These are phyloP conservation scores for Psylliodes chrysocephalus DNA, from an alignment of 2,888 invertebrate genomes.

Conservation along the genomic window DNA sequence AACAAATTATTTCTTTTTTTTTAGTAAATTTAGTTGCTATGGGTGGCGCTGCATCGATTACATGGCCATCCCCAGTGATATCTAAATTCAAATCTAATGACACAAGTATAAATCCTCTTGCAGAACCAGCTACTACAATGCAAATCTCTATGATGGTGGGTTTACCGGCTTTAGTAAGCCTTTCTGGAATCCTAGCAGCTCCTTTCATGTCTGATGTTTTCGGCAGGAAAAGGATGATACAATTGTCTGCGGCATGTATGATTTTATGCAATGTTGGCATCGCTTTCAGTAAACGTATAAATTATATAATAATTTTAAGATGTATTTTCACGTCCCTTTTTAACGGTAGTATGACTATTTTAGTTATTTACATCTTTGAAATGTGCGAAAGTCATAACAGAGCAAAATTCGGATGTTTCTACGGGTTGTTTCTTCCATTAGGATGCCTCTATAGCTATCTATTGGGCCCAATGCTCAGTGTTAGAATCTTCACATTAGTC, in stretches of 20 bases:
- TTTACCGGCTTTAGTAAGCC: slow-evolving; percentile 1
- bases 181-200: background rate
- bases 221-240: slow-evolving; percentile 17
- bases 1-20: too few species aligned
- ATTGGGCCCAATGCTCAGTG: slow-evolving; percentile 13
- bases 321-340: background rate
- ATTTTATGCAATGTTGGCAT: background rate
- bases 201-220: slow-evolving; percentile 8
- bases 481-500: slow-evolving; percentile 21
- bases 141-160: slow-evolving; percentile 17
- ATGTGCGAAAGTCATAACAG: slow-evolving; percentile 27
- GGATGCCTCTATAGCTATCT: slow-evolving; percentile 21
- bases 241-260: background rate
- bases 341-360: background rate
- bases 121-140: background rate
- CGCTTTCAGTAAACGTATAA: slow-evolving; percentile 15
- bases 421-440: background rate
- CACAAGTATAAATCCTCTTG: background rate
- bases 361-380: slow-evolving; percentile 19
- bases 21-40: background rate
- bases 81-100: slow-evolving; percentile 1
- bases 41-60: background rate
- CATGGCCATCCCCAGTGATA: slow-evolving; percentile 10
- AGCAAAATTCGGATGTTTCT: slow-evolving; percentile 17
- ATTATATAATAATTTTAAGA: background rate